phyloP scores from a whole-genome alignment of 2,797 vertebrate genomes.

The Hybognathus amarus region DNA sequence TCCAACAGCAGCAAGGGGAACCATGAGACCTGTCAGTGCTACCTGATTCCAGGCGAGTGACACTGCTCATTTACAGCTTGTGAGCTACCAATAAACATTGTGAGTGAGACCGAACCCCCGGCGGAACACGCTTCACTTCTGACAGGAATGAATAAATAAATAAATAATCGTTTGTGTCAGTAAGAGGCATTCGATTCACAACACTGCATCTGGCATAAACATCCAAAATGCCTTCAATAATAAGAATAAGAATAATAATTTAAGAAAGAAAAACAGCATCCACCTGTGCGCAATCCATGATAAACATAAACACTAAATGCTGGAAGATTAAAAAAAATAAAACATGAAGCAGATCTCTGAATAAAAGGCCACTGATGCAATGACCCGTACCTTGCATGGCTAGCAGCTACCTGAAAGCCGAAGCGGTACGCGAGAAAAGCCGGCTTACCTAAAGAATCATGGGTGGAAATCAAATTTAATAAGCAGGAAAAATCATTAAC shows the following conservation, averaged over 20 bases:
- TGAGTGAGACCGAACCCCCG: constrained; percentile 64
- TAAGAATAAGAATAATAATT: constrained; percentile 51
- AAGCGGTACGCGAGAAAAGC: constrained; percentile 25
- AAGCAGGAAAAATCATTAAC: constrained; percentile 43
- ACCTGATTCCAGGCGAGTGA: constrained; percentile 61
- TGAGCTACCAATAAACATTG: constrained; percentile 54
- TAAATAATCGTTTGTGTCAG: constrained; percentile 77
- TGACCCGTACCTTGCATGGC: constrained; percentile 45
- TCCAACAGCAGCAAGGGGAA: constrained; percentile 67
- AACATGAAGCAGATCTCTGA: constrained; percentile 41
- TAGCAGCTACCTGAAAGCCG: constrained; percentile 24
- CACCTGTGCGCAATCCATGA: constrained; percentile 48
- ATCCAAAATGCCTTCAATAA: constrained; percentile 59
- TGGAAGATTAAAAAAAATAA: constrained; percentile 14
- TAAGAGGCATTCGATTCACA: constrained; percentile 73
- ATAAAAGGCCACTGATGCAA: constrained; percentile 56
- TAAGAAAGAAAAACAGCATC: constrained; percentile 33
- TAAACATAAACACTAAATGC: constrained; percentile 48
- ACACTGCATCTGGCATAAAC: constrained; percentile 57
- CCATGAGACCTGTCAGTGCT: constrained; percentile 79
- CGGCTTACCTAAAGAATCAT: constrained; percentile 26
- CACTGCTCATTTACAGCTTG: constrained; percentile 59
- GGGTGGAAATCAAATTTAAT: constrained; percentile 13
- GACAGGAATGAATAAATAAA: constrained; percentile 85
- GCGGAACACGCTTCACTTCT: constrained; percentile 69